These are phyloP conservation scores for Danionella dracula DNA, from an alignment of 2,797 vertebrate species.

Conservation along the genomic window DNA sequence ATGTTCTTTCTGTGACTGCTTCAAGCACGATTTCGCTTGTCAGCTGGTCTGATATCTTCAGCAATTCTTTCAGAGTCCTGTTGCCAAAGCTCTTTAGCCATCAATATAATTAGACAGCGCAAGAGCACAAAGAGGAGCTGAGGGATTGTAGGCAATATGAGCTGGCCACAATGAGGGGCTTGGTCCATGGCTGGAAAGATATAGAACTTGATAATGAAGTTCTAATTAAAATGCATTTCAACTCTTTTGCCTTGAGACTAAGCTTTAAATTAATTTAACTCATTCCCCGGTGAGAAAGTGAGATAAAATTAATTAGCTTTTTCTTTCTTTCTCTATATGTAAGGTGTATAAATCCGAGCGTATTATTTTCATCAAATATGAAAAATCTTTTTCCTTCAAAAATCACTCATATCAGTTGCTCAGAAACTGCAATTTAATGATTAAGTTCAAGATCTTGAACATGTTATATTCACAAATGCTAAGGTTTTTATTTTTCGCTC, in stretches of 20 bases:
- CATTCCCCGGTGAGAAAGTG: conserved; percentile 45
- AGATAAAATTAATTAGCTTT: conserved; percentile 67
- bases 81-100: conserved; percentile 28
- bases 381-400: too few species aligned
- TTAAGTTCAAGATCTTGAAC: too few species aligned
- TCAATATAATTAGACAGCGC: conserved; percentile 28
- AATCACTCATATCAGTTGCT: too few species aligned
- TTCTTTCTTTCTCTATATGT: not conserved
- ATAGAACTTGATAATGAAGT: conserved; percentile 35
- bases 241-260: conserved; percentile 32
- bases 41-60: conserved; percentile 38
- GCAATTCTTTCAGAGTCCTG: conserved; percentile 23
- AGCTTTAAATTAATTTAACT: conserved; percentile 59
- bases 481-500: too few species aligned
- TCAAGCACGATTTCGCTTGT: conserved; percentile 34
- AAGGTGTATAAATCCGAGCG: conserved; percentile 10
- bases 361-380: not conserved
- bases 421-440: too few species aligned
- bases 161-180: conserved; percentile 7
- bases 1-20: conserved; percentile 31
- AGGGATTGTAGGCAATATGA: conserved; percentile 22
- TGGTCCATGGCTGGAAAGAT: conserved; percentile 33
- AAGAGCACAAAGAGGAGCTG: conserved; percentile 9
- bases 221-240: conserved; percentile 45
- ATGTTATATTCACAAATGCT: too few species aligned